A percentile compares a stretch with the other conserved stretches of the same genome.
Conservation (phyloP, 37 sponge, comb jelly and placozoan species). For the Cladorhizidae sp. region DNA sequence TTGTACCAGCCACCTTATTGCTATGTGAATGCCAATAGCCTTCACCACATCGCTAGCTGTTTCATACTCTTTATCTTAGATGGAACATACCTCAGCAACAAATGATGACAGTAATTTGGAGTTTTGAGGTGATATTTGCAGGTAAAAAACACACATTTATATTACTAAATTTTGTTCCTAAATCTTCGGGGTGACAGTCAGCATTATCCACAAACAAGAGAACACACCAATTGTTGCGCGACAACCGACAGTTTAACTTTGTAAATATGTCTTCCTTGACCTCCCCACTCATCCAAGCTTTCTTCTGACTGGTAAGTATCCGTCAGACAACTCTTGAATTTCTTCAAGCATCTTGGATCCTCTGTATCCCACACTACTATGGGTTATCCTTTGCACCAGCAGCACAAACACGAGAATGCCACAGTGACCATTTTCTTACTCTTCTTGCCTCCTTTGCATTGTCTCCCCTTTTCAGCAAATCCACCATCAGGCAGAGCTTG, state of each 20-base stretch:
- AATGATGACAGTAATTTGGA: constrained; percentile 55
- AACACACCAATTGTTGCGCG: constrained; percentile 20
- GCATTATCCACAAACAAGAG: constrained; percentile 68
- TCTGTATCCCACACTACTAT: constrained; percentile 38
- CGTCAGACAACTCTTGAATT: no score
- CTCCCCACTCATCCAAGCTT: constrained; percentile 74
- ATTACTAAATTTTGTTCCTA: no score
- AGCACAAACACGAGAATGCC: constrained; percentile 58
- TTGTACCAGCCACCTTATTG: constrained; percentile 54
- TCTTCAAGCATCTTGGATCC: constrained; percentile 55
- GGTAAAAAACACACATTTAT: constrained; percentile 66
- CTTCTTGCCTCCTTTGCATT: constrained; percentile 69
- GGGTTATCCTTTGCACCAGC: constrained; percentile 38
- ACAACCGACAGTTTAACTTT: constrained; percentile 33
- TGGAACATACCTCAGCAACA: constrained; percentile 37
- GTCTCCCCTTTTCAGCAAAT: constrained; percentile 46
- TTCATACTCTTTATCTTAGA: constrained; percentile 54
- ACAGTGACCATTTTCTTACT: constrained; percentile 48
- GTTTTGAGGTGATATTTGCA: constrained; percentile 64
- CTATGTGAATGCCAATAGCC: constrained; percentile 31
- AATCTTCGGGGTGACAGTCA: no score
- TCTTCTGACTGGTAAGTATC: constrained; percentile 55
- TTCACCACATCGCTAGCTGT: constrained; percentile 54
- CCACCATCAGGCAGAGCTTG: constrained; percentile 64
- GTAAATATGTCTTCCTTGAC: constrained; percentile 38